phyloP scores from a whole-genome alignment of 2,113 vertebrate species.

The Furnarius figulus region DNA sequence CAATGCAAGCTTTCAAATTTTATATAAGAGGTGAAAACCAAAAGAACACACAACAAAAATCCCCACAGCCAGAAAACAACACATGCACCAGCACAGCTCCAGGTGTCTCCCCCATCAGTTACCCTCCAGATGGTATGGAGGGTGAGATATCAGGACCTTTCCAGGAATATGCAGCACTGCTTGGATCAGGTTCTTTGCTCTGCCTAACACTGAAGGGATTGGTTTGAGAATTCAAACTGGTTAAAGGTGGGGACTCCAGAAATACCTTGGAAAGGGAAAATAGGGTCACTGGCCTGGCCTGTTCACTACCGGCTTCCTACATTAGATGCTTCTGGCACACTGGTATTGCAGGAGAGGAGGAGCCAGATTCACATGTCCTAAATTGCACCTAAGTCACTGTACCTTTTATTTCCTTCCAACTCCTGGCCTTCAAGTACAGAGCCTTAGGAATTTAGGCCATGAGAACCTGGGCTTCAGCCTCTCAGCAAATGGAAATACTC shows the following conservation, averaged over 20 bases:
- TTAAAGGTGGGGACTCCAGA: background rate
- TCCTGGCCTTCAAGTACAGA: background rate
- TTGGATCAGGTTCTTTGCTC: background rate
- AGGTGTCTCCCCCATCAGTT: background rate
- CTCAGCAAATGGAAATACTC: background rate
- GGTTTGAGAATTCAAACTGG: background rate
- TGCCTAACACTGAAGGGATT: background rate
- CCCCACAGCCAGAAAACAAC: background rate
- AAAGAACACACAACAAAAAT: background rate
- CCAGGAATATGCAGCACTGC: background rate
- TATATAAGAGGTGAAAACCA: background rate
- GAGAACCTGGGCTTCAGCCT: background rate
- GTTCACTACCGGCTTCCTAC: background rate
- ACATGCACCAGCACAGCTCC: background rate
- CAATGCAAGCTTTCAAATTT: background rate
- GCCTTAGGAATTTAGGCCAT: background rate
- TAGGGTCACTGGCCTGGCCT: rapidly evolving
- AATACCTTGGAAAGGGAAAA: background rate
- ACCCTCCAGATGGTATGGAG: background rate
- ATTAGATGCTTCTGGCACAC: background rate
- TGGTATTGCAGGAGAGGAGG: background rate
- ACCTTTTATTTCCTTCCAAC: background rate
- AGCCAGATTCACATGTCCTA: background rate
- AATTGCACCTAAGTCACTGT: background rate
- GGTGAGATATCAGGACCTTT: background rate